Conservation (phyloP, 2,797 vertebrate genomes). For the Anisognathus igniventris region DNA sequence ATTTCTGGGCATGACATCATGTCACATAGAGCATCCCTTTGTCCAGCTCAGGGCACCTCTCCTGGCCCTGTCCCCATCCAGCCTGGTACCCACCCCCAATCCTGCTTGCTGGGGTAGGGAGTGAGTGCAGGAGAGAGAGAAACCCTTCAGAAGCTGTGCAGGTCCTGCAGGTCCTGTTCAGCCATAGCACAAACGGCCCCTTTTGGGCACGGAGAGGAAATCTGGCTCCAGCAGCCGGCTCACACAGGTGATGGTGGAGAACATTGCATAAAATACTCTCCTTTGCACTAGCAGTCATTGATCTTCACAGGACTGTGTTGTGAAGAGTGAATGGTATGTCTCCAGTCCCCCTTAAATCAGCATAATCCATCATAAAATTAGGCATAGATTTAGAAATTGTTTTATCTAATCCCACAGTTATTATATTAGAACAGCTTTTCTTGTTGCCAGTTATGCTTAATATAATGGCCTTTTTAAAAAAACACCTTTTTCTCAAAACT, state of each 20-base stretch:
- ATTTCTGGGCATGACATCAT: neutral
- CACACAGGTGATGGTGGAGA: fast-evolving
- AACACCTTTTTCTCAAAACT: neutral
- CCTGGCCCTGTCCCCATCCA: neutral
- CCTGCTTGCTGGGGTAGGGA: neutral
- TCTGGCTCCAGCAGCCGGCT: neutral
- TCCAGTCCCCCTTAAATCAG: neutral
- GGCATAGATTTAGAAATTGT: neutral
- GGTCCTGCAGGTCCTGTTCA: neutral
- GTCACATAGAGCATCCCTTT: neutral
- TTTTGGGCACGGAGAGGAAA: neutral
- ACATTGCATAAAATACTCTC: fast-evolving
- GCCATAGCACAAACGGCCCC: neutral
- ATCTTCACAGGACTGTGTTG: neutral
- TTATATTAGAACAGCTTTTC: neutral
- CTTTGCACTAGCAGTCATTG: fast-evolving
- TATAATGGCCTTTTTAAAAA: neutral
- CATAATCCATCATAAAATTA: neutral
- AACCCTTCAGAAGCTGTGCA: neutral
- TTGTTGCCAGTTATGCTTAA: neutral
- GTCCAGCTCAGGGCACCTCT: neutral
- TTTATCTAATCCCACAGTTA: neutral
- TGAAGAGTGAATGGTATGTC: neutral
- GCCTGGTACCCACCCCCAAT: too few relatives aligned
- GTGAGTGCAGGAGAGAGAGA: neutral